Conservation (phyloP, 2,797 vertebrate genomes). For the Ctenopoma kingsleyae region DNA sequence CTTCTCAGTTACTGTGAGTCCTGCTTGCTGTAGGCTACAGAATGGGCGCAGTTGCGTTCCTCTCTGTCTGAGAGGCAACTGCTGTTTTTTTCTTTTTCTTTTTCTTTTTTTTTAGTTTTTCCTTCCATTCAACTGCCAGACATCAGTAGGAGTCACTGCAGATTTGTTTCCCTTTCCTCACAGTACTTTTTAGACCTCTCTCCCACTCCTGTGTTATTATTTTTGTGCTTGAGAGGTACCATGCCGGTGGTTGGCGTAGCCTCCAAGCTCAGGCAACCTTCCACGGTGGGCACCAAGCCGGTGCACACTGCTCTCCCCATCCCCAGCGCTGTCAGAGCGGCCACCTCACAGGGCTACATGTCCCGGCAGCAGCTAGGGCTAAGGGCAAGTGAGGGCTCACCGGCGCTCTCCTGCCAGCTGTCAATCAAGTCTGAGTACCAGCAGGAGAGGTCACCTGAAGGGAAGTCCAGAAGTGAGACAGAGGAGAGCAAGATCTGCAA, state of each 20-base stretch:
- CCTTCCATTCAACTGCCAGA: constrained; percentile 34
- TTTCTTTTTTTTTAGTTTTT: constrained; percentile 29
- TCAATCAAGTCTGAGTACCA: constrained; percentile 89
- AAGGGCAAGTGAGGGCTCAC: constrained; percentile 72
- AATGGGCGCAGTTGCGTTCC: constrained; percentile 80
- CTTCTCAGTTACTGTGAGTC: constrained; percentile 78
- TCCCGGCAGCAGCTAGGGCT: constrained; percentile 84
- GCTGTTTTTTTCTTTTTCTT: constrained; percentile 36
- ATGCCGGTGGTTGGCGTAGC: constrained; percentile 97
- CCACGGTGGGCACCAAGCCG: constrained; percentile 89
- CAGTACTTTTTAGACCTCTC: constrained; percentile 25
- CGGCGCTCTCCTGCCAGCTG: constrained; percentile 88
- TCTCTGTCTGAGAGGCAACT: constrained; percentile 75
- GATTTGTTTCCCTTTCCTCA: constrained; percentile 19
- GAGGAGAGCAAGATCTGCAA: constrained; percentile 97
- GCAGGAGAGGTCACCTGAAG: constrained; percentile 81
- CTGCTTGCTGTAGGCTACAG: constrained; percentile 77
- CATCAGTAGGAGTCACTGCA: constrained; percentile 49
- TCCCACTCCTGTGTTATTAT: constrained; percentile 46
- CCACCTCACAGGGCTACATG: constrained; percentile 82
- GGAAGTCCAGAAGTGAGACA: constrained; percentile 80
- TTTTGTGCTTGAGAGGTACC: constrained; percentile 68
- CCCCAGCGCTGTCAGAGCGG: constrained; percentile 84
- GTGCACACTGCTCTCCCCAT: constrained; percentile 93
- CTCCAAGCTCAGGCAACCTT: constrained; percentile 93